Evolutionary conservation across 1,140 invertebrate genomes (phyloP).

Genomic region (Habropoda laboriosa): DNA sequence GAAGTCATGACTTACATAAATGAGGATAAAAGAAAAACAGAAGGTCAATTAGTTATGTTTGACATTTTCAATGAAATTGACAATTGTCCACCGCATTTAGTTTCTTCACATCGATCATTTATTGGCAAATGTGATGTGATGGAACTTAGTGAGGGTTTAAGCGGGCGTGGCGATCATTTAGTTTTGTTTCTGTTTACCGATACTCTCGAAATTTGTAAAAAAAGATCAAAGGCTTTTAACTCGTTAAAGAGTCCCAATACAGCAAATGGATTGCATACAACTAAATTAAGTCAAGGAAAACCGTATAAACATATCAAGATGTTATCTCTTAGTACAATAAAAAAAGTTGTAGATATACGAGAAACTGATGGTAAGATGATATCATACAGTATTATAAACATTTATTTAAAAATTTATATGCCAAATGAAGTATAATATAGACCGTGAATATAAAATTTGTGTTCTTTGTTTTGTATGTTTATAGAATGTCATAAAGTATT

Average conservation of each 20-base stretch:
- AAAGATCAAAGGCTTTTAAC: slow-evolving; percentile 89
- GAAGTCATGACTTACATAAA: slow-evolving; percentile 98
- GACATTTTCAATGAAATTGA: slow-evolving; percentile 99
- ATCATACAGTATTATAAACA: neutral
- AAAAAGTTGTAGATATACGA: slow-evolving; percentile 93
- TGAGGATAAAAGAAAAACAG: slow-evolving; percentile 97
- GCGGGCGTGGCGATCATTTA: slow-evolving; percentile 92
- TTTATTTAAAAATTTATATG: neutral
- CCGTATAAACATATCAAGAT: slow-evolving; percentile 95
- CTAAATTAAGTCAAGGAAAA: slow-evolving; percentile 86
- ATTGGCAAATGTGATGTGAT: slow-evolving; percentile 93
- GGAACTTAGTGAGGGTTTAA: slow-evolving; percentile 92
- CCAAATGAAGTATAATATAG: neutral
- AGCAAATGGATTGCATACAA: slow-evolving; percentile 82
- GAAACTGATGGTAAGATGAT: slow-evolving; percentile 88
- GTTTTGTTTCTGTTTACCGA: slow-evolving; percentile 97
- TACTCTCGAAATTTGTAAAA: slow-evolving; percentile 95
- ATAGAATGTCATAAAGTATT: slow-evolving; percentile 94
- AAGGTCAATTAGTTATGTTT: slow-evolving; percentile 97
- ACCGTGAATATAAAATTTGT: neutral
- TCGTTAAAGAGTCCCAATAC: slow-evolving; percentile 87
- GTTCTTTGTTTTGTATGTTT: slow-evolving; percentile 65
- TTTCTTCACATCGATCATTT: slow-evolving; percentile 95
- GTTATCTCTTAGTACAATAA: slow-evolving; percentile 92
- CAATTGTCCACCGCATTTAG: slow-evolving; percentile 95